Conservation (phyloP, 2,113 vertebrate genomes). For the Gracilinanus agilis region DNA sequence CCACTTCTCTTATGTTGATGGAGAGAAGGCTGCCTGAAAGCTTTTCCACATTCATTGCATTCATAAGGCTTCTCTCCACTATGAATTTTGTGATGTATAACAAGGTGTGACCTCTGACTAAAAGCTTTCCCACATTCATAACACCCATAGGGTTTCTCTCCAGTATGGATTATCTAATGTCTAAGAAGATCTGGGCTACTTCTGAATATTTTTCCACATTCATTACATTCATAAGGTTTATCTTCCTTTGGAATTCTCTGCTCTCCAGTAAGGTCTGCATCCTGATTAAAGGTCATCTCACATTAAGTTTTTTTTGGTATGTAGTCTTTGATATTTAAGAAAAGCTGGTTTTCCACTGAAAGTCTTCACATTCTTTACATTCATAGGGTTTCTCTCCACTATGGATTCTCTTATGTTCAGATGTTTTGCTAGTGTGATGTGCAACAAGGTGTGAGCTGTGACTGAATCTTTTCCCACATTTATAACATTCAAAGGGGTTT, state of each 20-base stretch:
- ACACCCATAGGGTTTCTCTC: conserved; percentile 59
- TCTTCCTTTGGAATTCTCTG: not conserved
- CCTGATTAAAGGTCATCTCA: not conserved
- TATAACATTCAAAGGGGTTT: conserved; percentile 51
- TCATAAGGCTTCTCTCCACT: conserved; percentile 52
- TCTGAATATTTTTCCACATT: conserved; percentile 50
- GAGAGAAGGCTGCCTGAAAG: conserved; percentile 36
- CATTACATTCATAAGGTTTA: conserved; percentile 12
- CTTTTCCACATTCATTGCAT: conserved; percentile 31
- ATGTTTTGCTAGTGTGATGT: conserved; percentile 48
- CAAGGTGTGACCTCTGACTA: conserved; percentile 60
- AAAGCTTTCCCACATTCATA: conserved; percentile 59
- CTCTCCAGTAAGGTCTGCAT: not conserved
- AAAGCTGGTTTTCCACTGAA: conserved; percentile 2
- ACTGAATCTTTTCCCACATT: conserved; percentile 55
- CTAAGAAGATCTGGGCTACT: not conserved
- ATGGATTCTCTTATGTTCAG: conserved; percentile 48
- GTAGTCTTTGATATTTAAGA: conserved; percentile 48
- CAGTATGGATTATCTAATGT: conserved; percentile 25
- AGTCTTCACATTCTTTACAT: conserved; percentile 16
- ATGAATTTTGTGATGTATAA: conserved; percentile 39
- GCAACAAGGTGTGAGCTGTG: conserved; percentile 60
- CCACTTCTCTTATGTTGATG: conserved; percentile 32
- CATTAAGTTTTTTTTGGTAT: conserved; percentile 10
- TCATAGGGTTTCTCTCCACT: conserved; percentile 36